A percentile compares a stretch with the other conserved stretches of the same genome.
phyloP scores from a whole-genome alignment of 2,797 vertebrate species.

The Petrocephalus sullivani region DNA sequence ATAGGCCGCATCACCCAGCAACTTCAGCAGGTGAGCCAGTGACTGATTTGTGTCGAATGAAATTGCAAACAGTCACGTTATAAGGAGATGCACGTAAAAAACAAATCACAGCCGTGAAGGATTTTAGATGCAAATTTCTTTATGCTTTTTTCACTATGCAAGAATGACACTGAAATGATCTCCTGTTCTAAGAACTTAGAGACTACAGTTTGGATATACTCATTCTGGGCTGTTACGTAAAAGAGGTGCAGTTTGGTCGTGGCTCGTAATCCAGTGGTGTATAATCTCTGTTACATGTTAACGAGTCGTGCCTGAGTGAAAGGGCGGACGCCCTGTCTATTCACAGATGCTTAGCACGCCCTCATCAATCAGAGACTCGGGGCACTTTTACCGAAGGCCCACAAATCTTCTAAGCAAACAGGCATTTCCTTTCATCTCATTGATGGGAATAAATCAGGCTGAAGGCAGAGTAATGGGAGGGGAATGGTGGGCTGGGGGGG shows the following conservation, averaged over 20 bases:
- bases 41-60: neutral
- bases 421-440: slow-evolving; percentile 34
- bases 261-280: neutral
- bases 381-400: slow-evolving; percentile 24
- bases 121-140: neutral
- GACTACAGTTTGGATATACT: neutral
- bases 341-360: slow-evolving; percentile 1
- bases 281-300: neutral
- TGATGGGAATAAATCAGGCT: slow-evolving; percentile 37
- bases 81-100: neutral
- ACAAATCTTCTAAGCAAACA: slow-evolving; percentile 29
- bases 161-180: neutral
- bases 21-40: neutral
- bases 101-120: neutral
- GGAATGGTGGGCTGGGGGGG: neutral
- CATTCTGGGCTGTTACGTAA: neutral
- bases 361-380: slow-evolving; percentile 28
- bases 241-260: neutral
- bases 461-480: neutral
- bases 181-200: neutral
- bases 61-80: neutral
- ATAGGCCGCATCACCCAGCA: neutral
- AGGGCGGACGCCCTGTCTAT: neutral
- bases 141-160: neutral
- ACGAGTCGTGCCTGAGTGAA: neutral